Evolutionary conservation across 1,140 invertebrate species (phyloP).

Genomic region (Caenorhabditis tropicalis): DNA sequence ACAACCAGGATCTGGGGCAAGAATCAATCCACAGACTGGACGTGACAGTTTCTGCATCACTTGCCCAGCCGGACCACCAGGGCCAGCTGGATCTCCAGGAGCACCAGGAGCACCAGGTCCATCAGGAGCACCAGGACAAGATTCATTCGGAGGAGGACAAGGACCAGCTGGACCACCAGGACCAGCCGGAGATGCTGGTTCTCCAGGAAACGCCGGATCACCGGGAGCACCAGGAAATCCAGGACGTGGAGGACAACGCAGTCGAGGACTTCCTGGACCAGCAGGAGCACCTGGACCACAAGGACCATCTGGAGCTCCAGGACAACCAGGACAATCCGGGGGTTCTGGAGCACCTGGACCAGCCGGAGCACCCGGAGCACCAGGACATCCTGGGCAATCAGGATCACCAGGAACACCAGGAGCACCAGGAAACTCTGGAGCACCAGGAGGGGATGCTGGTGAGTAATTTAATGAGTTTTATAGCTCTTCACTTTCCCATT

Average conservation of each 20-base stretch:
- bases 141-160: conserved; percentile 15
- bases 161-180: conserved; percentile 27
- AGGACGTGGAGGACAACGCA: conserved; percentile 40
- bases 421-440: conserved; percentile 21
- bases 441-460: conserved; percentile 41
- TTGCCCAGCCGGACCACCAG: conserved; percentile 46
- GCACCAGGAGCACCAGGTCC: background rate
- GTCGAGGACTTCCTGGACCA: conserved; percentile 30
- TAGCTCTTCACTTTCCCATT: background rate
- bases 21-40: background rate
- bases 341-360: background rate
- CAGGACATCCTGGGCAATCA: conserved; percentile 24
- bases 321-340: conserved; percentile 15
- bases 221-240: conserved; percentile 46
- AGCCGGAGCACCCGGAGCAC: conserved; percentile 19
- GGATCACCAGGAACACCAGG: conserved; percentile 23
- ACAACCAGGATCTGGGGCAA: conserved; percentile 34
- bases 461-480: background rate
- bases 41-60: conserved; percentile 19
- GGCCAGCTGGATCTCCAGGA: conserved; percentile 41
- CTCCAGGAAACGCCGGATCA: conserved; percentile 13
- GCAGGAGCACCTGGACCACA: background rate
- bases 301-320: conserved; percentile 34
- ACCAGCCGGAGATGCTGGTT: conserved; percentile 41
- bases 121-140: conserved; percentile 26